Evolutionary conservation across 2,113 vertebrate genomes (phyloP).

Genomic region (Anarrhichthys ocellatus): DNA sequence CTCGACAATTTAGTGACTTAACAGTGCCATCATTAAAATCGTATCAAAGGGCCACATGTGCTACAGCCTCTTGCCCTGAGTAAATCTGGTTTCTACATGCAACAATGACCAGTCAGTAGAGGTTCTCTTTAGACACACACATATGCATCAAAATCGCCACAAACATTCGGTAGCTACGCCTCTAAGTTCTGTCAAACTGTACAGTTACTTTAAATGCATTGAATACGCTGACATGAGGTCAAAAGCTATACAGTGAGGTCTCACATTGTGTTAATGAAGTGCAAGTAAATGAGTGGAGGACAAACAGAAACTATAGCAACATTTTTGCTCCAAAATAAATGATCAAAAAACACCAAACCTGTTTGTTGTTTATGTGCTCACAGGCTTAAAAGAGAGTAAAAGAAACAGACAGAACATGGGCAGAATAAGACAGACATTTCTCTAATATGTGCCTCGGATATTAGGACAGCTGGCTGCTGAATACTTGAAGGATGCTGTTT

Average conservation of each 20-base stretch:
- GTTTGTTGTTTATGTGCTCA: background rate
- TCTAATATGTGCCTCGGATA: constrained; percentile 54
- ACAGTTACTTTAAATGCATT: background rate
- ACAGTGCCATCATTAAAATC: background rate
- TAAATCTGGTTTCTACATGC: background rate
- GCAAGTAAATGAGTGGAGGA: background rate
- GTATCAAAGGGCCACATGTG: background rate
- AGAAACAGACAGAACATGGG: background rate
- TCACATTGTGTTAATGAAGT: background rate
- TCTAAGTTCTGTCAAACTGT: background rate
- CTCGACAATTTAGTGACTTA: background rate
- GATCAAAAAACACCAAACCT: background rate
- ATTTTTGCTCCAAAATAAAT: background rate
- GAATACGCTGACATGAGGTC: background rate
- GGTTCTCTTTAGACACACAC: background rate
- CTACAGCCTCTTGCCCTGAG: background rate
- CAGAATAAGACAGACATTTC: constrained; percentile 11
- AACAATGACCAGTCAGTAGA: background rate
- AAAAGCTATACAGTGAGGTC: background rate
- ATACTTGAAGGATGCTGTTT: constrained; percentile 70
- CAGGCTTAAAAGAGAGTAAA: background rate
- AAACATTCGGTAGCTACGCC: background rate
- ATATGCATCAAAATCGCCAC: background rate
- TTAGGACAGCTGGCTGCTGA: constrained; percentile 69
- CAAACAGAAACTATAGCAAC: background rate